A percentile compares a stretch with the other conserved stretches of the same genome.
These are phyloP conservation scores for Kradibia gibbosae DNA, from an alignment of 1,140 invertebrate species.

Conservation along the genomic window DNA sequence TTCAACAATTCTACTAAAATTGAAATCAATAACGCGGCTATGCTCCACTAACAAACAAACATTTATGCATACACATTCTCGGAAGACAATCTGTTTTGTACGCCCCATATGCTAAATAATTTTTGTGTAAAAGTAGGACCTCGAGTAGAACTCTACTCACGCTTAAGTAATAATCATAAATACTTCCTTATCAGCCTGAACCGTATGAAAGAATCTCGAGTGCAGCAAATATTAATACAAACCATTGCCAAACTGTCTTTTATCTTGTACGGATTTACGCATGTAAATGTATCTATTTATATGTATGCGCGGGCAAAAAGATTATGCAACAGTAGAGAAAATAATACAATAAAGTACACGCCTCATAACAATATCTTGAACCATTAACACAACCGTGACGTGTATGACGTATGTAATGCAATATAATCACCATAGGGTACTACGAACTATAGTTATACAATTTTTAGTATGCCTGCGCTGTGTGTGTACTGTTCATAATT, in stretches of 20 bases:
- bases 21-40: background rate
- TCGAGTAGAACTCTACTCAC: background rate
- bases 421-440: background rate
- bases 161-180: conserved; percentile 14
- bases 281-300: background rate
- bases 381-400: background rate
- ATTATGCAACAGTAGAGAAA: conserved; percentile 1
- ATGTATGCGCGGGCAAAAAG: background rate
- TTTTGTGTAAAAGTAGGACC: background rate
- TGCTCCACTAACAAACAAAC: background rate
- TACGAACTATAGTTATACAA: background rate
- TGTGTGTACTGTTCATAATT: background rate
- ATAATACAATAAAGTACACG: conserved; percentile 14
- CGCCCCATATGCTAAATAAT: background rate
- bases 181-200: conserved; percentile 11
- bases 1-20: background rate
- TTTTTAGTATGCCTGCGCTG: background rate
- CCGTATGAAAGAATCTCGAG: background rate
- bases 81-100: conserved; percentile 18
- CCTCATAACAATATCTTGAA: conserved; percentile 24
- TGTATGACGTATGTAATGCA: background rate
- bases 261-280: background rate
- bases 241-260: conserved; percentile 13
- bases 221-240: background rate
- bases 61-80: background rate